Percentiles rank a stretch among this genome's conserved stretches.
Conservation (phyloP, 92 coral and sea anemone species). For the Phymanthus crucifer region DNA sequence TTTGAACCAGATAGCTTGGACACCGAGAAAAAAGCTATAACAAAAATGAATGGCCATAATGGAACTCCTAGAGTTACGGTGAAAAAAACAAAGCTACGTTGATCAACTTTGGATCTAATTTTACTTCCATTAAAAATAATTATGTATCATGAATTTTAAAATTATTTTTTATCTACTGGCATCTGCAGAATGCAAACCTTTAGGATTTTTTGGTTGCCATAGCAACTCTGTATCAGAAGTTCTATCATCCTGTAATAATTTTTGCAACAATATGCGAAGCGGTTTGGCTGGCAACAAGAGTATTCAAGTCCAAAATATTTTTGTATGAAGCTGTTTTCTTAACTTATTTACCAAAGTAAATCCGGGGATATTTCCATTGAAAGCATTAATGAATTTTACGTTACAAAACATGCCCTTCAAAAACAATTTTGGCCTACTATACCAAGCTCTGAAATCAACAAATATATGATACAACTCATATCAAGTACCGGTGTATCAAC, state of each 20-base stretch:
- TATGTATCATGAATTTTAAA: neutral
- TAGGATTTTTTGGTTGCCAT: neutral
- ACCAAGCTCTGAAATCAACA: too few relatives aligned
- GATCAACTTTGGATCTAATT: neutral
- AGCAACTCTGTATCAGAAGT: neutral
- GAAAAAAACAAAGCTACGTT: slow-evolving; percentile 34
- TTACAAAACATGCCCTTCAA: too few relatives aligned
- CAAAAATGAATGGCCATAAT: slow-evolving; percentile 51
- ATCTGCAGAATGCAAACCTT: neutral
- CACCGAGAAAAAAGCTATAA: slow-evolving; percentile 26
- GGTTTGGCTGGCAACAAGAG: neutral
- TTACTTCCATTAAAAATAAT: neutral
- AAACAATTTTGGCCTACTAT: too few relatives aligned
- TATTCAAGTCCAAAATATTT: too few relatives aligned
- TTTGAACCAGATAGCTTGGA: slow-evolving; percentile 22
- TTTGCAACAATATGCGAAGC: neutral
- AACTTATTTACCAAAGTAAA: too few relatives aligned
- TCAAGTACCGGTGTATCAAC: too few relatives aligned
- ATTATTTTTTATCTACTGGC: neutral
- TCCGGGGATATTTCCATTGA: too few relatives aligned
- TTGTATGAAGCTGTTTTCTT: too few relatives aligned
- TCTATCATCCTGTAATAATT: neutral
- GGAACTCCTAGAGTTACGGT: slow-evolving; percentile 35
- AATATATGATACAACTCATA: too few relatives aligned
- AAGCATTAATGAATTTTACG: too few relatives aligned